Evolutionary conservation across 2,113 vertebrate species (phyloP), one percentile per base, ranked within the genome.

Genomic region (Sturnira hondurensis): DNA sequence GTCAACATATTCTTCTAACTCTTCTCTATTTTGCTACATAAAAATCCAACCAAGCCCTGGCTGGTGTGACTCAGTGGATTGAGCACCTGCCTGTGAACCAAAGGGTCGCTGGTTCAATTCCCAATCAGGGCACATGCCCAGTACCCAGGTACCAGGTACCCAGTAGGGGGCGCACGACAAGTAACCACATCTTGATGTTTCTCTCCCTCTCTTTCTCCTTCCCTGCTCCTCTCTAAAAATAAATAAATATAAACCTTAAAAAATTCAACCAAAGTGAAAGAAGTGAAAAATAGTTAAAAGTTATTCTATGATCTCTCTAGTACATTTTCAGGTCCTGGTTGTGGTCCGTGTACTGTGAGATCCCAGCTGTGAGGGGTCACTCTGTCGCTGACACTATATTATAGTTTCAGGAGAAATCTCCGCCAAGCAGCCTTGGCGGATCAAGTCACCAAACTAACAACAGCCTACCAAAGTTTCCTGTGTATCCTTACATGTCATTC

Each of bases 401-500:
- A 63, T 17, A 94, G 63, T 56, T 78, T 61, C 63, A 93, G 33
- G 52, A 71, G 71, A 84, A 94, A 58, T 54, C 70, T 96, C 7
- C 19, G 41, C 45, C 63, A 80, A 90, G 45, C 3, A 52, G 36
- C 8, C 50, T 65, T 70, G 71, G 78, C 89, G 58, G 93, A 68
- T 92, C 65, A 16, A 87, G 71, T 83, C 91, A 52, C 73, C 52
- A 68, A 63, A 80, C 31, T 74, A 92, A 84, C 52, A 91, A 56
- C 2, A 76, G 26, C 17, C 50, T 83, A 63, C 78, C 68, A n/a
- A 73, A 88, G 47, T 84, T 67, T 97, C 87, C 81, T 86, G 41
- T 36, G 38, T 61, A 65, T 78, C 65, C 47, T 93, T 78, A 22
- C 58, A 91, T 97, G 87, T 80, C 41, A 98, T 68, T 58, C 65